These are phyloP conservation scores for Scolanthus callimorphus DNA, from an alignment of 92 coral and sea anemone species.

Conservation along the genomic window DNA sequence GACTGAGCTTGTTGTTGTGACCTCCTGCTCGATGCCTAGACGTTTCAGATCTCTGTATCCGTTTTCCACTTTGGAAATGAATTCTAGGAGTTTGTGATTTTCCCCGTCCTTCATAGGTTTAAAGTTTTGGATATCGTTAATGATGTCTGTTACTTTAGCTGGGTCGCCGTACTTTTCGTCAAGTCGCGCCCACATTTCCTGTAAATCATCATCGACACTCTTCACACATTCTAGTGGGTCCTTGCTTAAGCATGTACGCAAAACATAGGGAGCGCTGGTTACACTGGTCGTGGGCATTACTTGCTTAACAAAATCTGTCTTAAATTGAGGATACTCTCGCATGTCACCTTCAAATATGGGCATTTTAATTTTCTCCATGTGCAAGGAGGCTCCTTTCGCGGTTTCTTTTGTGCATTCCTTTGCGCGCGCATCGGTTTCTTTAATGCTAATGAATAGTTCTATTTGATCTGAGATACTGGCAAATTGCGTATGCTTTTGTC, in stretches of 20 bases:
- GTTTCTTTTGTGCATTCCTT: no score
- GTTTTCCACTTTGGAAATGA: conserved; percentile 8
- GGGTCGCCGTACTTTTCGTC: conserved; percentile 4
- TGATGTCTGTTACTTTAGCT: not conserved
- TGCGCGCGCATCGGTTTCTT: not conserved
- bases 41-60: conserved; percentile 15
- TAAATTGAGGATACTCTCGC: no score
- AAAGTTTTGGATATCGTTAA: not conserved
- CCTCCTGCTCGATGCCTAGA: conserved; percentile 17
- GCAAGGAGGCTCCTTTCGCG: no score
- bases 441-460: conserved; percentile 4
- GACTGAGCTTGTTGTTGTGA: conserved; percentile 23
- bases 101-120: conserved; percentile 4
- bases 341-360: no score
- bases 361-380: no score
- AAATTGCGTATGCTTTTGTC: conserved; percentile 19
- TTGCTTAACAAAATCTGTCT: no score
- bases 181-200: conserved; percentile 5
- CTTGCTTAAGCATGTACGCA: not conserved
- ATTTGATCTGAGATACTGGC: conserved; percentile 7
- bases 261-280: not conserved
- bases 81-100: not conserved
- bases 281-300: not conserved
- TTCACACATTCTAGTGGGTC: not conserved
- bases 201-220: not conserved